Base-by-base conservation (phyloP, 2,113 vertebrate species). In the Halcyon malimbica region DNA sequence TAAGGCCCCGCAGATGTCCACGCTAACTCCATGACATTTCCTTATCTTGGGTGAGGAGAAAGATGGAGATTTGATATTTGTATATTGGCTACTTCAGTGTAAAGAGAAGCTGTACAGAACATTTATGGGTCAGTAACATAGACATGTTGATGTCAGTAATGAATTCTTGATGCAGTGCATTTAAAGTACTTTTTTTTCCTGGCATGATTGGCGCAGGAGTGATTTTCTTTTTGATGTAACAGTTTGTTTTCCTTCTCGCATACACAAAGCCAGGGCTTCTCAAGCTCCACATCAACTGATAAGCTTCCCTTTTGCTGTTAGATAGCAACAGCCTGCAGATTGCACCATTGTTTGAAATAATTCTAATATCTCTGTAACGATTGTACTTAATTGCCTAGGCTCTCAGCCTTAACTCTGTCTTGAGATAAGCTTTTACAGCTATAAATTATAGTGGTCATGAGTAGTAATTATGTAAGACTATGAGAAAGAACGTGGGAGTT, bases 361-460 rank as follows among this genome's bases (percentile, higher is more conserved):
- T 89, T 87, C 51, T 71, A 3, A 13, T 83, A 65, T 84, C 65
- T 81, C 86, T 37, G 23, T 51, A 83, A 35, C 78, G 65, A 78
- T 92, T 89, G 73, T 82, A 39, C 41, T 65, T 93, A 82, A 57
- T 63, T 93, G 77, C 77, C 77, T 37, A 7, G 44, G 51, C 79
- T 93, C 64, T 63, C 42, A 81, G 46, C 80, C 62, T 48, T 64
- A 89, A 60, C 48, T 90, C 73, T 57, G 65, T 68, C 73, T 82
- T 57, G 65, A 95, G 94, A 90, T 92, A 92, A 92, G 68, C 57
- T 71, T 60, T 71, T 79, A 18, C 51, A 86, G 80, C 76, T 89
- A 89, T 86, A 92, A 96, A 94, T 95, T 92, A 68, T 4, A 73
- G 88, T 81, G 69, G 48, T 75, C 80, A 33, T 53, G 90, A 75